phyloP scores from a whole-genome alignment of 2,113 vertebrate genomes.

The Amazona guildingii region DNA sequence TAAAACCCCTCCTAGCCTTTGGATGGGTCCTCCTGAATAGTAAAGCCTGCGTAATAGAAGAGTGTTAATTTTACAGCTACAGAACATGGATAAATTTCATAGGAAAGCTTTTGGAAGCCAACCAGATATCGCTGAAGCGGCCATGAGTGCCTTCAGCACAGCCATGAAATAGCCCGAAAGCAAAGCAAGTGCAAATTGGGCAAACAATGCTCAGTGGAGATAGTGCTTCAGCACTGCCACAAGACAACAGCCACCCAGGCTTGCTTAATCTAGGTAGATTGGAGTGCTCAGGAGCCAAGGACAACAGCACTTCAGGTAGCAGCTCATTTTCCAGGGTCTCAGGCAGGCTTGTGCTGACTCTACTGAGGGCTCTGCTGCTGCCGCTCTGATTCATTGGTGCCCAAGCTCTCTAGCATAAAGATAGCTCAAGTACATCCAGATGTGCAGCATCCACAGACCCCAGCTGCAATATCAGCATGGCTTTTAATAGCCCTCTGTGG shows the following conservation, averaged over 20 bases:
- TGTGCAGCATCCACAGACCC: background rate
- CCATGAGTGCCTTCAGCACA: background rate
- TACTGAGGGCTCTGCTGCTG: background rate
- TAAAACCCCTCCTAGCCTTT: background rate
- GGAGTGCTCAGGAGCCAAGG: background rate
- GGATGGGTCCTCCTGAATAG: background rate
- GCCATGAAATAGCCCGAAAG: background rate
- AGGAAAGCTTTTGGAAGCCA: conserved; percentile 1
- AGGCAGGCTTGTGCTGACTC: background rate
- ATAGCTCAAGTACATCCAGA: conserved; percentile 35
- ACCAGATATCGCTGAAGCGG: background rate
- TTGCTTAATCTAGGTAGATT: background rate
- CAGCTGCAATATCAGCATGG: conserved; percentile 3
- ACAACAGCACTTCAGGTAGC: background rate
- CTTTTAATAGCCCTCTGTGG: conserved; percentile 29
- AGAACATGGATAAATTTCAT: background rate
- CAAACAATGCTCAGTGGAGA: background rate
- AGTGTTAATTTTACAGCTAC: conserved; percentile 33
- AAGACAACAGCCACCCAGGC: background rate
- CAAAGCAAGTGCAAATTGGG: background rate
- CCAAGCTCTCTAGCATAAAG: conserved; percentile 6
- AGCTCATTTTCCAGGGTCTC: background rate
- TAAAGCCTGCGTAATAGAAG: background rate
- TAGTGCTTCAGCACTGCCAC: too few relatives aligned
- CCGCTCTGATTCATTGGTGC: background rate